Evolutionary conservation across 2,888 invertebrate genomes (phyloP), one percentile per base, ranked within the genome.

Genomic region (Hartigia nigra): DNA sequence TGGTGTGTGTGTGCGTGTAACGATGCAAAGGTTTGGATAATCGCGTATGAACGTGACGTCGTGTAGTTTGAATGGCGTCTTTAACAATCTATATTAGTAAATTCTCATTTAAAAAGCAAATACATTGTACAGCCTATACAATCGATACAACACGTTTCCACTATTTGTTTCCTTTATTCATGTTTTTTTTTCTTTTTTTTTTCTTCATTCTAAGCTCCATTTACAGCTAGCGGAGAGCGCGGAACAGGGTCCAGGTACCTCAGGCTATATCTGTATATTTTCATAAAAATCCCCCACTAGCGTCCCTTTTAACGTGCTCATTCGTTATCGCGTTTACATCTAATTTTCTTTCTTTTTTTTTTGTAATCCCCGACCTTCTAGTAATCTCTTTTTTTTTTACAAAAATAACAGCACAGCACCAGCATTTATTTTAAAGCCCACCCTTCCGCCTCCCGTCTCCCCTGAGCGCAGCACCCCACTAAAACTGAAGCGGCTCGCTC

Each of bases 351-450:
- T 70, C 31, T 55, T 77, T 80, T 39, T 79, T 82, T 78, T 82
- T 81, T 74, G 78, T 39, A 77, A 76, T 79, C 69, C 76, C 31
- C 78, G 70, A 77, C 77, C 77, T 74, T 75, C 35, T 77, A n/a
- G 69, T 77, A 37, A 79, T 81, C 80, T 78, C 76, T 83, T n/a
- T 79, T 84, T 83, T 81, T 85, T 87, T 87, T 88, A 89, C 86
- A 89, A 90, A 90, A 90, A 90, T 89, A 89, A 89, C 90, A 90
- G 90, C 89, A 87, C 90, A 89, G 90, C 90, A 88, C 89, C 89
- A 88, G 88, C 88, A 87, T 86, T 88, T 86, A 86, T 86, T 82
- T 86, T 84, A 86, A 88, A 89, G 86, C 88, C 88, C 84, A 87
- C 85, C 87, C 81, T 83, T 84, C 84, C 84, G 87, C 87, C 87